Evolutionary conservation across 2,888 invertebrate species (phyloP), one percentile per base, ranked within the genome.

Genomic region (Sarcophaga subvicina): DNA sequence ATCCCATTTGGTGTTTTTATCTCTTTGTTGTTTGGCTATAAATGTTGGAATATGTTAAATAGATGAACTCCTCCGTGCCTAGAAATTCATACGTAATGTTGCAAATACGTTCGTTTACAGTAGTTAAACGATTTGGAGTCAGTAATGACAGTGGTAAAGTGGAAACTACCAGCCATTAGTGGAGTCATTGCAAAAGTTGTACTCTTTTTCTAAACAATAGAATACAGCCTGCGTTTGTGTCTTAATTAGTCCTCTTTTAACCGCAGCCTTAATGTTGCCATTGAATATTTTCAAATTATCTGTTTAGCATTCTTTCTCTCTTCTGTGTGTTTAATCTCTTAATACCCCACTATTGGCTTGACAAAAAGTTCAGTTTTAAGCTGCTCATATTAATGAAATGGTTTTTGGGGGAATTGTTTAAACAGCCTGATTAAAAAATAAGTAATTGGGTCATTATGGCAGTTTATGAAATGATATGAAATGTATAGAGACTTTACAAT

Each of bases 161-260:
- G 54, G 17, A 54, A 54, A 54, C 14, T 54, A 17, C 5, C 17
- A 54, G 25, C 54, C 54, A 54, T 54, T 54, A 54, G 14, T 54
- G 54, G 17, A 54, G 54, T 54, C 54, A 54, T 54, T 49, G 11
- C 14, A 11, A 14, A 49, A 14, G 81, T 27, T 27, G 22, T 47
- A 0, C 4, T 54, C n/a, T 20, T n/a, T 17, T 54, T n/a, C 14
- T 6, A 71, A 59, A 64, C 64, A 71, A 59, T 20, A 80, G 69
- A 80, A 71, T 71, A 64, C 54, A 54, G 17, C 12, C 54, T 54
- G 70, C 47, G n/a, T 64, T 71, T 70, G 27, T 75, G 64, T 69
- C 75, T 66, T 87, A 87, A 87, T 83, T 87, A 87, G 86, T 87
- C 80, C 83, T 8, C 37, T 75, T 87, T 78, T 54, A 79, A 87